These are phyloP conservation scores for Meloidogyne hapla DNA, from an alignment of 1,140 invertebrate genomes.

Conservation along the genomic window DNA sequence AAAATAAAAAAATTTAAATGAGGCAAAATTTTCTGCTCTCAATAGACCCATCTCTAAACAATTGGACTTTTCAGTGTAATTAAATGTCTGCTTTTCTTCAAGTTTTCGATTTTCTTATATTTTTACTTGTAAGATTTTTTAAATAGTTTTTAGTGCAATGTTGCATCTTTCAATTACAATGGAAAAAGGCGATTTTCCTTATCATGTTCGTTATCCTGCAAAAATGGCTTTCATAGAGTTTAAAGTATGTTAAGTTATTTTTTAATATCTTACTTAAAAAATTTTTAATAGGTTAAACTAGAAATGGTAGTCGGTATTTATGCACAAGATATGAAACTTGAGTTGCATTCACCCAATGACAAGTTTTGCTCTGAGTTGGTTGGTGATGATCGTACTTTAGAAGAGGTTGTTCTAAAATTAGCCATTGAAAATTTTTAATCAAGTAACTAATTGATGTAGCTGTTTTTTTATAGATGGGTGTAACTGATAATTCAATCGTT, in stretches of 20 bases:
- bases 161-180: constrained; percentile 22
- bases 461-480: constrained; percentile 20
- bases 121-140: too few species aligned
- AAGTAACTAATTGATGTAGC: too few species aligned
- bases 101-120: background rate
- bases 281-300: constrained; percentile 33
- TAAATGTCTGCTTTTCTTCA: too few species aligned
- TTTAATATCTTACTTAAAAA: background rate
- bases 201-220: constrained; percentile 33
- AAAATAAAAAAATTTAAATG: too few species aligned
- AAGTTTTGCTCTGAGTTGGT: constrained; percentile 37
- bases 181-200: constrained; percentile 29
- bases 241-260: constrained; percentile 29
- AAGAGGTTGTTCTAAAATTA: constrained; percentile 9
- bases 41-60: too few species aligned
- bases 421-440: too few species aligned
- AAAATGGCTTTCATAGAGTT: constrained; percentile 34
- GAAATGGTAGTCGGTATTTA: constrained; percentile 37
- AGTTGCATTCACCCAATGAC: constrained; percentile 25
- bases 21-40: too few species aligned
- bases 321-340: constrained; percentile 39
- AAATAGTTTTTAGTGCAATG: background rate
- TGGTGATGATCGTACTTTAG: constrained; percentile 33
- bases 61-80: too few species aligned
- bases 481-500: constrained; percentile 28